These are phyloP conservation scores for Alouatta palliata DNA, from an alignment of 2,113 vertebrate genomes.

Conservation along the genomic window DNA sequence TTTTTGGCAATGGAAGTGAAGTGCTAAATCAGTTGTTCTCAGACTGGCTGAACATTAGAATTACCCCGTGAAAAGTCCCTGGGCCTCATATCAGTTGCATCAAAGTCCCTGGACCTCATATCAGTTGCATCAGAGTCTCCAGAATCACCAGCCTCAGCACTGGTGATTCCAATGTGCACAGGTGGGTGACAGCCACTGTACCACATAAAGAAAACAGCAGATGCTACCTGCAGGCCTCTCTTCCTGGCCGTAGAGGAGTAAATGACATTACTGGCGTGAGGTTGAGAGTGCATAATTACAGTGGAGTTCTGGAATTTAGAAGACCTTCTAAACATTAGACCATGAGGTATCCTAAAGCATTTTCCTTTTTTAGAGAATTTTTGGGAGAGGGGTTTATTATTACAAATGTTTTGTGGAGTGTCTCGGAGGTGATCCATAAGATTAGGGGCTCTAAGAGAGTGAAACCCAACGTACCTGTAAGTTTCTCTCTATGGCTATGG, in stretches of 20 bases:
- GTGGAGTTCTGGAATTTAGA: not conserved
- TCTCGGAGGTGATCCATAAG: not conserved
- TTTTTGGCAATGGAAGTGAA: not conserved
- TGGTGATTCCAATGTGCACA: not conserved
- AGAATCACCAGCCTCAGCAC: not conserved
- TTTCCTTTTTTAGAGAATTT: not conserved
- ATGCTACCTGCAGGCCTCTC: not conserved
- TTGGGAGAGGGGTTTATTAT: not conserved
- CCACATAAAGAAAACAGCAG: not conserved
- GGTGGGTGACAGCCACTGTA: not conserved
- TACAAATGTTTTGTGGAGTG: not conserved
- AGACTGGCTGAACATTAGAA: not conserved
- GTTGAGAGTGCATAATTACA: not conserved
- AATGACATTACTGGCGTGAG: not conserved
- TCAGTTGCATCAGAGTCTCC: not conserved
- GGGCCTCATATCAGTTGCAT: not conserved
- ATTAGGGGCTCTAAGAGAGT: not conserved
- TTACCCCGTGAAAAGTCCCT: not conserved
- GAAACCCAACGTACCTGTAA: not conserved
- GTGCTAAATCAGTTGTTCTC: not conserved
- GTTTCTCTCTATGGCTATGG: not conserved
- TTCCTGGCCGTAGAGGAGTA: not conserved
- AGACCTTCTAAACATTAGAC: not conserved
- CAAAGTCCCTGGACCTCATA: too few species aligned
- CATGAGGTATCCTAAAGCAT: not conserved